Evolutionary conservation across 2,797 vertebrate species (phyloP), one percentile per base, ranked within the genome.

Genomic region (Erethizon dorsatum): DNA sequence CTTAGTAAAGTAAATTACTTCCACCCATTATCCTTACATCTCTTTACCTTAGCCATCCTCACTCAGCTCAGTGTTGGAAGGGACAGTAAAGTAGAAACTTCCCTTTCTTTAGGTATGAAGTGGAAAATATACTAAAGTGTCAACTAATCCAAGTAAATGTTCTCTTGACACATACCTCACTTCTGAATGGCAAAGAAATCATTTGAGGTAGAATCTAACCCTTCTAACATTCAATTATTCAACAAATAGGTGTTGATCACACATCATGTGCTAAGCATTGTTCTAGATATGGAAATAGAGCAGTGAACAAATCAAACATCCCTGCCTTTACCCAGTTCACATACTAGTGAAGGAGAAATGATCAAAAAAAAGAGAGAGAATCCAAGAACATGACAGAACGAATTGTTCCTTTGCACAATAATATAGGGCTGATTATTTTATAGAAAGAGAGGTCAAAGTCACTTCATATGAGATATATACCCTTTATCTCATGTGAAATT

Each of bases 61-160:
- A 26, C 41, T 88, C 28, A 78, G 24, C 20, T 59, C 15, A 52
- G 18, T n/a, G 0, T 84, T 95, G 9, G n/a, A 15, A 54, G 24
- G 10, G 10, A 33, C 12, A 28, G 3, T 77, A 77, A 54, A 63
- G 92, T 95, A 95, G 65, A 95, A 88, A 65, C 26, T 79, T 85
- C 2, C 47, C 24, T 61, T 86, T n/a, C 59, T 71, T 88, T 80
- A 14, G 41, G 67, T 78, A 73, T 50, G 28, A 33, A 80, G 52
- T 93, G 47, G 90, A 91, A 95, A 93, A 61, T 82, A 88, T 37
- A 88, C 61, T 89, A 91, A 95, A 94, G 75, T 37, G 41, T n/a
- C 28, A 78, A 65, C 10, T 17, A 89, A 89, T 52, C 37, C 18
- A 92, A 87, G 12, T 20, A 82, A 54, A 17, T 31, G 22, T 56